Evolutionary conservation across 2,888 invertebrate genomes (phyloP), one percentile per base, ranked within the genome.

Genomic region (Drosophila nr. perissopoda): DNA sequence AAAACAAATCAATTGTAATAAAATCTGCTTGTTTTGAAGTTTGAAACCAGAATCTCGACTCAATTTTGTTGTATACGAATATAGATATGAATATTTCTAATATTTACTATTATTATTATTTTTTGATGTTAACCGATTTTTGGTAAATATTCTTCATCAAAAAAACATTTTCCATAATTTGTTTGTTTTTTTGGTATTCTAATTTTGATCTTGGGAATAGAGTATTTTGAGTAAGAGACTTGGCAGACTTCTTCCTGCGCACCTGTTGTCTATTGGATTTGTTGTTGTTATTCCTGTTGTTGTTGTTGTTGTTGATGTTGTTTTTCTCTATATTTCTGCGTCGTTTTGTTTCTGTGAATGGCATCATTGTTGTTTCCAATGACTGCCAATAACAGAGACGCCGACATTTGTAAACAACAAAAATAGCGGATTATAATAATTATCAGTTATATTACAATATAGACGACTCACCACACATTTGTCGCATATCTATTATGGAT

Each of bases 321-420:
- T 36, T 33, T 10, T 46, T 34, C 10, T 46, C 21, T 4, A 21
- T 21, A 21, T 13, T 46, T 21, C 21, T 21, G 13, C 46, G 46
- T 21, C 34, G 29, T 27, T n/a, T 38, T 27, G 25, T 52, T 56
- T 11, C 29, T 49, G 6, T 27, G 13, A n/a, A 57, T 62, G 62
- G 21, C 21, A 25, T 48, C 51, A 70, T 71, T 56, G 36, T 62
- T 74, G 53, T 64, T 75, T 62, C 76, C 40, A 70, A 53, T 59
- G 75, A 66, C 62, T 56, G 54, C 42, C 75, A 61, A 54, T 49
- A 54, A 21, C 57, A 65, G 18, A 34, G 21, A 51, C 48, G 16
- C 53, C 40, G 48, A 36, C 36, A 33, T 27, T 27, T 27, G 49
- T 27, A 31, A 56, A n/a, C 56, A 49, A 48, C 34, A 63, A 64